A percentile compares a stretch with the other conserved stretches of the same genome.
Conservation (phyloP, 1,140 invertebrate species). For the Ostrea denselamellosa region DNA sequence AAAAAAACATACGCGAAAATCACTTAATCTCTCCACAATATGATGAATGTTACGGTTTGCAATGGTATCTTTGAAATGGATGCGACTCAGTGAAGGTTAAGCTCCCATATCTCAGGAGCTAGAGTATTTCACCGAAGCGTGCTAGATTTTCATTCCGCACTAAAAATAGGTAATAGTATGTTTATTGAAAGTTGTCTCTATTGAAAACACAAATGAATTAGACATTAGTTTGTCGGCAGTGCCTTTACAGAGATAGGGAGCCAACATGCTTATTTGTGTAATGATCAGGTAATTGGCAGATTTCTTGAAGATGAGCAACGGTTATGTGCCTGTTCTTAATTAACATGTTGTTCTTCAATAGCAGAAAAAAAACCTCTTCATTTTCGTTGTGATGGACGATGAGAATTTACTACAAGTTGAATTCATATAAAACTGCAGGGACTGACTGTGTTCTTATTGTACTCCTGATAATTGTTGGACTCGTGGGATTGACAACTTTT, state of each 20-base stretch:
- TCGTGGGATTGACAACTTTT: no score
- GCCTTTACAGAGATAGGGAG: not conserved
- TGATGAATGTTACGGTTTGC: not conserved
- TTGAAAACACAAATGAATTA: not conserved
- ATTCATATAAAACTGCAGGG: no score
- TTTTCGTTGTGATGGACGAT: no score
- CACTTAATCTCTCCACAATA: not conserved
- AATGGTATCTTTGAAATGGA: not conserved
- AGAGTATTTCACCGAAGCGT: not conserved
- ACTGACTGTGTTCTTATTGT: no score
- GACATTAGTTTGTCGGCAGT: not conserved
- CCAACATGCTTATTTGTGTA: not conserved
- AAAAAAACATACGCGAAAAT: not conserved
- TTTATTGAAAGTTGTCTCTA: not conserved
- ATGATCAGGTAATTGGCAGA: constrained; percentile 27
- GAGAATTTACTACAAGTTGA: no score
- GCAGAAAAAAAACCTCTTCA: not conserved
- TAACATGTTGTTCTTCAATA: constrained; percentile 10
- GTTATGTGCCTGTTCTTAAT: not conserved
- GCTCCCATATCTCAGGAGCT: not conserved
- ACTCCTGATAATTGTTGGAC: no score
- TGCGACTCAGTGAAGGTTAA: not conserved
- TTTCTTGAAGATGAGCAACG: not conserved
- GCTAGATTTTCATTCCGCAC: not conserved
- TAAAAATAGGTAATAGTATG: constrained; percentile 7